Conservation (phyloP, 2,113 vertebrate species). For the Triplophysa dalaica region DNA sequence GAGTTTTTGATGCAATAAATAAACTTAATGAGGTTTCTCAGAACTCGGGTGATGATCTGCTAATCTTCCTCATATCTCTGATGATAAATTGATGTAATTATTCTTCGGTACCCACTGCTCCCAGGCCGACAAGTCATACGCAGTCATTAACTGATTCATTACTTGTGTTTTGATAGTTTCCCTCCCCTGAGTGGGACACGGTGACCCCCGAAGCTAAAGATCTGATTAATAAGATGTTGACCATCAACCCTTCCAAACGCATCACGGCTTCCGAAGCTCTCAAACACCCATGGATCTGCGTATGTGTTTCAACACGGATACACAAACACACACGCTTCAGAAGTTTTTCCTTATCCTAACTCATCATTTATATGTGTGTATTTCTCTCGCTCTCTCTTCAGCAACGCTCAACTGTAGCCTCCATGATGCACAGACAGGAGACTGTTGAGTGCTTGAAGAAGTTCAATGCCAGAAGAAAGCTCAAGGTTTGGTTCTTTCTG, state of each 20-base stretch:
- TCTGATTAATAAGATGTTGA: constrained; percentile 98
- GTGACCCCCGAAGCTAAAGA: constrained; percentile 98
- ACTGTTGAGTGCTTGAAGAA: constrained; percentile 99
- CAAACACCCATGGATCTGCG: constrained; percentile 98
- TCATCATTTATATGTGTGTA: neutral
- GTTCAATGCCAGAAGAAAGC: constrained; percentile 95
- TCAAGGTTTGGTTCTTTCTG: constrained; percentile 82
- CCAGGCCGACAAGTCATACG: neutral
- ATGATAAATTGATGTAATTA: constrained; percentile 18
- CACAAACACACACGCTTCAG: constrained; percentile 23
- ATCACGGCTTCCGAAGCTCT: constrained; percentile 92
- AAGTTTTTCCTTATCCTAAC: neutral
- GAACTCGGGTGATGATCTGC: neutral
- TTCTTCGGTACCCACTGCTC: neutral
- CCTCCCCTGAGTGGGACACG: constrained; percentile 98
- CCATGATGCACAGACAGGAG: constrained; percentile 99
- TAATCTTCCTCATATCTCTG: neutral
- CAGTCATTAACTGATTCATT: neutral
- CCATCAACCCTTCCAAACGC: constrained; percentile 95
- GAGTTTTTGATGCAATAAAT: too few species aligned
- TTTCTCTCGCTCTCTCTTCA: constrained; percentile 58
- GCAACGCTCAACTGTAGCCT: constrained; percentile 98
- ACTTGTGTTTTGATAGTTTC: constrained; percentile 77
- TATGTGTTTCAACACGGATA: constrained; percentile 70
- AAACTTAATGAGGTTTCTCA: neutral